Conservation (phyloP, 2,888 invertebrate species). For the Petrophora chlorosata region DNA sequence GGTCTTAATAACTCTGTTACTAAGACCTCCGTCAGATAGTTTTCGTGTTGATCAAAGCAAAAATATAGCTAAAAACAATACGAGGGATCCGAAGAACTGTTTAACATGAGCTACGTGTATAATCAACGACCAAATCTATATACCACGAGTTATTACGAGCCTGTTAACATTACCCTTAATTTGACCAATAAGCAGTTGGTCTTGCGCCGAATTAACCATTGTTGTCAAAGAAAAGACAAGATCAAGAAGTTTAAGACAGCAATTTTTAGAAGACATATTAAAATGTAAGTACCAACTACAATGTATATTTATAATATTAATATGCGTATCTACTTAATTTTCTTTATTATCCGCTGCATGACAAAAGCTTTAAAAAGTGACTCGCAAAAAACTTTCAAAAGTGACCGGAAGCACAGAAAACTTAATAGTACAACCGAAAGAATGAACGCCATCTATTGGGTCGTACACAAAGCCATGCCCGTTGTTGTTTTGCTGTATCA, state of each 20-base stretch:
- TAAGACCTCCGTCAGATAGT: constrained; percentile 52
- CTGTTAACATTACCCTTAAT: constrained; percentile 36
- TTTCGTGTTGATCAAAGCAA: constrained; percentile 30
- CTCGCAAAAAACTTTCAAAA: no score
- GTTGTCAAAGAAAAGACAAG: constrained; percentile 66
- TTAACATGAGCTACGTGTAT: constrained; percentile 70
- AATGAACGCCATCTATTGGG: no score
- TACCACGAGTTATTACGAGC: constrained; percentile 50
- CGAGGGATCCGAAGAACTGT: constrained; percentile 32
- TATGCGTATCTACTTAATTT: no score
- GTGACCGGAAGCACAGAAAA: no score
- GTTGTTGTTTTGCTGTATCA: no score
- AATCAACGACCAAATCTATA: constrained; percentile 51
- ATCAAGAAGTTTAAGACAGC: constrained; percentile 69
- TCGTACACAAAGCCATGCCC: no score
- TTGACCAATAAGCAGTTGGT: constrained; percentile 50
- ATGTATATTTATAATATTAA: no score
- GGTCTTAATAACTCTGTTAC: constrained; percentile 60
- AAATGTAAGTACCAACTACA: constrained; percentile 78
- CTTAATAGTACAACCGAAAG: no score
- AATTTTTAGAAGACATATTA: constrained; percentile 61
- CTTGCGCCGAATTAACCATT: constrained; percentile 56
- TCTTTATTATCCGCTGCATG: no score
- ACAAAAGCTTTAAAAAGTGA: no score
- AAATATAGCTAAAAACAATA: constrained; percentile 21